phyloP scores from a whole-genome alignment of 2,888 invertebrate genomes.

The Notodonta dromedarius region DNA sequence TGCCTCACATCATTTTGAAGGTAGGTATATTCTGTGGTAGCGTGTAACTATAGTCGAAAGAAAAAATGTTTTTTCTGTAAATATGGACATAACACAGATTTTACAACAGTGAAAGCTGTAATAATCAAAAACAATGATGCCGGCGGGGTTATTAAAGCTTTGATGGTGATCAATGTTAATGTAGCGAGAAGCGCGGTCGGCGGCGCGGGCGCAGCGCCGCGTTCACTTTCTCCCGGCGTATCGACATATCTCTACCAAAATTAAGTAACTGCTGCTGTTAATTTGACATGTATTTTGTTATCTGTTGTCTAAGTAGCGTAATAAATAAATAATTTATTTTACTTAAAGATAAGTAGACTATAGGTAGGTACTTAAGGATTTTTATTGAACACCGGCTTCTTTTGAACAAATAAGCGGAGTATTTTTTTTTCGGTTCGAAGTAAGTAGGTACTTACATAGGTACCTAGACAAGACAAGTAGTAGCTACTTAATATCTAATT shows the following conservation, averaged over 20 bases:
- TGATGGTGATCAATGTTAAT: slow-evolving; percentile 41
- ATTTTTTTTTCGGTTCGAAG: too few relatives aligned
- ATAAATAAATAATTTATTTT: not conserved
- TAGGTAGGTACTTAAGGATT: too few relatives aligned
- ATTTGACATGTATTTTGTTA: slow-evolving; percentile 11
- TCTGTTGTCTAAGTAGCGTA: not conserved
- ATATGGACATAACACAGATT: too few relatives aligned
- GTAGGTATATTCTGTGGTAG: too few relatives aligned
- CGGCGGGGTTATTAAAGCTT: slow-evolving; percentile 38
- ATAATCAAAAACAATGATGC: slow-evolving; percentile 30
- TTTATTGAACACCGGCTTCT: too few relatives aligned
- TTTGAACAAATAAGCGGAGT: too few relatives aligned
- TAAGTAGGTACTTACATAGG: too few relatives aligned
- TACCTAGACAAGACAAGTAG: too few relatives aligned
- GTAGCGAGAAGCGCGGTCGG: slow-evolving; percentile 36
- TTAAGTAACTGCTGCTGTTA: slow-evolving; percentile 28
- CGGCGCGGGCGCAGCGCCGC: slow-evolving; percentile 42
- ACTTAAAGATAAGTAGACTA: not conserved
- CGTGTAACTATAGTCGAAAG: too few relatives aligned
- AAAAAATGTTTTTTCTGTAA: too few relatives aligned
- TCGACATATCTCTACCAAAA: slow-evolving; percentile 50
- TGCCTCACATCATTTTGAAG: too few relatives aligned
- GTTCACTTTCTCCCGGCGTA: slow-evolving; percentile 58
- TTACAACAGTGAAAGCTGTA: slow-evolving; percentile 23
- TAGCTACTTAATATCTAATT: too few relatives aligned